A percentile compares a stretch with the other conserved stretches of the same genome.
phyloP scores from a whole-genome alignment of 2,113 vertebrate genomes.

The Megatriorchis doriae region DNA sequence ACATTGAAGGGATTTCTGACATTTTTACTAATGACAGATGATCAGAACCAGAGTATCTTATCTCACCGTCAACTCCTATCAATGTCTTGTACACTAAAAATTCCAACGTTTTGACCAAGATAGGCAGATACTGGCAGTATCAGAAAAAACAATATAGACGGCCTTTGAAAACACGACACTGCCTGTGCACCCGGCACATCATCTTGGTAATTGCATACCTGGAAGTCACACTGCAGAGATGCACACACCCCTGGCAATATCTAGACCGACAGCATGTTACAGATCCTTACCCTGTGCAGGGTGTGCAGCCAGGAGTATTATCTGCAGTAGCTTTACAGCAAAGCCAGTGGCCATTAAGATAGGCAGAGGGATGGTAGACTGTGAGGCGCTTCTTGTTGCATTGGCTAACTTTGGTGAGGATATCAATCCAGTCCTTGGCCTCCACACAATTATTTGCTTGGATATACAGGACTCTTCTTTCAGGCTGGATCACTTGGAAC shows the following conservation, averaged over 20 bases:
- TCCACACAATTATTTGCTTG: conserved; percentile 98
- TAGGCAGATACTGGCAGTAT: not conserved
- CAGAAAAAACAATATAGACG: not conserved
- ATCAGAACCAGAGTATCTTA: not conserved
- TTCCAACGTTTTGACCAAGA: not conserved
- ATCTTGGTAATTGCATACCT: not conserved
- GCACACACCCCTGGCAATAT: not conserved
- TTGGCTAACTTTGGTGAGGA: conserved; percentile 97
- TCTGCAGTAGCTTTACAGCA: conserved; percentile 92
- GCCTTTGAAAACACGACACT: not conserved
- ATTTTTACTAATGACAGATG: not conserved
- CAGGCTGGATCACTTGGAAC: conserved; percentile 98
- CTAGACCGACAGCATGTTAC: not conserved
- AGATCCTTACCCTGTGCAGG: conserved; percentile 88
- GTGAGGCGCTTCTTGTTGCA: conserved; percentile 94
- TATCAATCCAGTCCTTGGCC: conserved; percentile 96
- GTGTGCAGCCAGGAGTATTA: conserved; percentile 85
- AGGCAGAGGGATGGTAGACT: conserved; percentile 94
- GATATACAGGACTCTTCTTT: conserved; percentile 92
- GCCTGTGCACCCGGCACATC: not conserved
- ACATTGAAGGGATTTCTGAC: not conserved
- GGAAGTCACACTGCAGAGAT: not conserved
- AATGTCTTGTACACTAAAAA: not conserved
- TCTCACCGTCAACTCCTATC: not conserved
- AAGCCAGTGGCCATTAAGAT: conserved; percentile 96